Percentiles rank a stretch among this genome's conserved stretches.
These are phyloP conservation scores for Cataglyphis livida DNA, from an alignment of 2,888 invertebrate species.

Conservation along the genomic window DNA sequence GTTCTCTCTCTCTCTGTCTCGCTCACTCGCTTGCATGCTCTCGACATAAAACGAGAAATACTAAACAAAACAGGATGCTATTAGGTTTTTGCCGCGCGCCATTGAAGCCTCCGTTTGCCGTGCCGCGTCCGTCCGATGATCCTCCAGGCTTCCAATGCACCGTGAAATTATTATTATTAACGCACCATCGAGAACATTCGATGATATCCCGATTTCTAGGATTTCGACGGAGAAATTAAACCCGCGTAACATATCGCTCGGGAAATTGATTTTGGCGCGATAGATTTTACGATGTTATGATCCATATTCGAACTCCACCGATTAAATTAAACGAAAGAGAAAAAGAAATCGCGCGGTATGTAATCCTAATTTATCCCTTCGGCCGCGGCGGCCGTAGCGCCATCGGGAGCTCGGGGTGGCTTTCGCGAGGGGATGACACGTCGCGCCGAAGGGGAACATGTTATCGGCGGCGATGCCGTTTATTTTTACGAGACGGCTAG, in stretches of 20 bases:
- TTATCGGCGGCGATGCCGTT: conserved; percentile 65
- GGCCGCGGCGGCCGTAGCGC: conserved; percentile 28
- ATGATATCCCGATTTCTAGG: background rate
- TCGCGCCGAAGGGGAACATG: conserved; percentile 57
- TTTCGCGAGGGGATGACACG: conserved; percentile 58
- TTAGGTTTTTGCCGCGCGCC: conserved; percentile 69
- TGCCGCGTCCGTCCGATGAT: background rate
- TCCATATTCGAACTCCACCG: conserved; percentile 6
- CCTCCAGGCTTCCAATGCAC: conserved; percentile 23
- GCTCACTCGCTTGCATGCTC: conserved; percentile 3
- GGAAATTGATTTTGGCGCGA: background rate
- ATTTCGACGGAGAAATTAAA: conserved; percentile 7
- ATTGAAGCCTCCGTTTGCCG: conserved; percentile 20
- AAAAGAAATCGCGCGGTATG: conserved; percentile 13
- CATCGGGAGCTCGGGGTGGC: conserved; percentile 44
- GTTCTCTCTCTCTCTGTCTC: background rate
- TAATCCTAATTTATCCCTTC: conserved; percentile 49
- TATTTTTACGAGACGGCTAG: conserved; percentile 73
- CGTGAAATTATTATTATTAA: conserved; percentile 29
- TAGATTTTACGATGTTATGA: background rate
- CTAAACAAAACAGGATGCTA: conserved; percentile 73
- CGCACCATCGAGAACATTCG: conserved; percentile 22
- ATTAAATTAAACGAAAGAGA: conserved; percentile 25
- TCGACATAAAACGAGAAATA: conserved; percentile 71
- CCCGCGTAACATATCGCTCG: background rate